Evolutionary conservation across 2,797 vertebrate genomes (phyloP).

Genomic region (Crocodylus rhombifer): DNA sequence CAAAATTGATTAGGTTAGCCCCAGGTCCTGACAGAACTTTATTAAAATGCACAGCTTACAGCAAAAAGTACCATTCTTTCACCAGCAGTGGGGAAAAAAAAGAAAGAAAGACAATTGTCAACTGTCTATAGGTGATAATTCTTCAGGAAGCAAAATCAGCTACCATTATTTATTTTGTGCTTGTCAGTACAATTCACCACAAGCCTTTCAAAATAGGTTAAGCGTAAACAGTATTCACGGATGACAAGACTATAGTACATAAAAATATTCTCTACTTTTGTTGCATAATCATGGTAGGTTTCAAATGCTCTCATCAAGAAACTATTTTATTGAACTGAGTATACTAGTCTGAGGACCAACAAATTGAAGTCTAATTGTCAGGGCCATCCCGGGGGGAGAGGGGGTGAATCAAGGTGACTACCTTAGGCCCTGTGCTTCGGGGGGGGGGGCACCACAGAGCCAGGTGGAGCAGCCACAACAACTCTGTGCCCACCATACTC

Average conservation of each 20-base stretch:
- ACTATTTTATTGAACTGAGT: conserved; percentile 1
- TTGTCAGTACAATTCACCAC: neutral
- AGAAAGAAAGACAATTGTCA: conserved; percentile 75
- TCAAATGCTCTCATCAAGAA: neutral
- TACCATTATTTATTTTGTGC: neutral
- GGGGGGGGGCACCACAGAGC: no score
- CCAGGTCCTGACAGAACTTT: conserved; percentile 78
- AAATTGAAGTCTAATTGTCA: no score
- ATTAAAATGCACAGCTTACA: conserved; percentile 84
- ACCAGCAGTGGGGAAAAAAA: conserved; percentile 77
- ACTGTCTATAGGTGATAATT: conserved; percentile 74
- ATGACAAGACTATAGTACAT: neutral
- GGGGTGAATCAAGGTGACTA: no score
- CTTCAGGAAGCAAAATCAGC: conserved; percentile 39
- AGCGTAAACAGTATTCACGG: conserved; percentile 9
- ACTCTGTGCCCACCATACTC: no score
- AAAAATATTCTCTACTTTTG: conserved; percentile 31
- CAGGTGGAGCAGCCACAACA: no score
- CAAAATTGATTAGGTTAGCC: conserved; percentile 38
- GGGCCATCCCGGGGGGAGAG: no score
- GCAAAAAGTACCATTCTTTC: conserved; percentile 73
- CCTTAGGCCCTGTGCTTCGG: no score
- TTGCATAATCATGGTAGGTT: conserved; percentile 34
- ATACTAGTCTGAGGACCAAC: no score
- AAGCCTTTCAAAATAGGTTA: neutral